Evolutionary conservation across 2,797 vertebrate species (phyloP), one percentile per base, ranked within the genome.

Genomic region (Anisognathus igniventris): DNA sequence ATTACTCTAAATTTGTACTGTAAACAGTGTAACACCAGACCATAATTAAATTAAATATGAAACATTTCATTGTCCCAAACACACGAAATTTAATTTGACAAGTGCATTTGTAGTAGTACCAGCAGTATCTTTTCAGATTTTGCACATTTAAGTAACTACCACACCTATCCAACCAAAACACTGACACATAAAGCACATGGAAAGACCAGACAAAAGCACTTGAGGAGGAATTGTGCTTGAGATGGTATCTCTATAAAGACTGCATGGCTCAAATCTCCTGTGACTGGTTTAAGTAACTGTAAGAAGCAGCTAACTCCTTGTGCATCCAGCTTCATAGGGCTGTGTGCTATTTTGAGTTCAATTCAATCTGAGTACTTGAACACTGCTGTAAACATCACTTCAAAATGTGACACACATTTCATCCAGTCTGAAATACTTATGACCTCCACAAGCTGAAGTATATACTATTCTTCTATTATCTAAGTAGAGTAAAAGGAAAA

Each of bases 1-100:
- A 61, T 91, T 93, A 71, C 70, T 94, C 84, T 90, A 75, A 71
- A 93, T 84, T 82, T 95, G 44, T 86, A 86, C 61, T 74, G 75
- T 87, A 88, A 84, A 88, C 66, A 72, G 79, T 31, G 1, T 68
- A 90, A 78, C 56, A 72, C 30, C 62, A 84, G 66, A 44, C 20
- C 75, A 72, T 87, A 75, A 87, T 73, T 93, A 92, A 92, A 95
- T 82, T 74, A 88, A 88, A 71, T 17, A 70, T 6, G 11, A 77
- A 94, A 84, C 64, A 57, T 61, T 85, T 92, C 65, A 88, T 53
- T 80, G 86, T 57, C 54, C 51, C 35, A 79, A 92, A 93, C 68
- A 80, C 30, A 71, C 5, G 25, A 75, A 85, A 96, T 76, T 76
- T 27, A 78, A 54, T 86, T 74, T 84, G 67, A 81, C 51, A 28